Conservation (phyloP, 1,140 invertebrate species). For the Protaetia brevitarsis region DNA sequence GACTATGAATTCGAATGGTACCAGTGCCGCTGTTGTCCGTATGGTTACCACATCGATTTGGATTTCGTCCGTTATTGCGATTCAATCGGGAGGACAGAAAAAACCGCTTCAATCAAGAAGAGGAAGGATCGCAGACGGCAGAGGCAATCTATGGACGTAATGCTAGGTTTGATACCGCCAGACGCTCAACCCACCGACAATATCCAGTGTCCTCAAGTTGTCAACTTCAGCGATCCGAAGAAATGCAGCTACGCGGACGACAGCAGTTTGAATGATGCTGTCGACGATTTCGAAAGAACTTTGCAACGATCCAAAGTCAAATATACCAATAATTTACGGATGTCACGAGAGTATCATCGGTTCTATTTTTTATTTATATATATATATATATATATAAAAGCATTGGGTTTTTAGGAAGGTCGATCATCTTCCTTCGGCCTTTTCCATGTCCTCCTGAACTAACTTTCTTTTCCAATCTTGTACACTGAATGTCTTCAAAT, state of each 20-base stretch:
- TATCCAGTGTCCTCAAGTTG: neutral
- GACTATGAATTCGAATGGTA: conserved; percentile 41
- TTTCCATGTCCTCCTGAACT: too few relatives aligned
- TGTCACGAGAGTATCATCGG: conserved; percentile 47
- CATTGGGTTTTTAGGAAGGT: too few relatives aligned
- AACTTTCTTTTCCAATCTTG: too few relatives aligned
- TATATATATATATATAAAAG: too few relatives aligned
- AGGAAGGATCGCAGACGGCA: conserved; percentile 62
- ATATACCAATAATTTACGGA: conserved; percentile 44
- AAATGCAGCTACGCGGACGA: conserved; percentile 15
- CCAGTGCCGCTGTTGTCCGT: conserved; percentile 57
- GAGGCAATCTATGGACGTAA: conserved; percentile 79
- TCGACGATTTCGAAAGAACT: conserved; percentile 72
- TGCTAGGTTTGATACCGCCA: conserved; percentile 60
- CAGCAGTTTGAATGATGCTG: conserved; percentile 57
- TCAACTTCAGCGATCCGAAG: neutral
- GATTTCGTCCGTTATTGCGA: conserved; percentile 87
- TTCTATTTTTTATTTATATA: too few relatives aligned
- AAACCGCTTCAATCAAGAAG: conserved; percentile 53
- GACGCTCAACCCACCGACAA: neutral
- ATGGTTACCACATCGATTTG: conserved; percentile 88
- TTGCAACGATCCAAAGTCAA: conserved; percentile 53
- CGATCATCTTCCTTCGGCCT: too few relatives aligned
- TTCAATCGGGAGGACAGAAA: conserved; percentile 59
- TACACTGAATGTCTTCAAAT: too few relatives aligned